Evolutionary conservation across 2,113 vertebrate genomes (phyloP), one percentile per base, ranked within the genome.

Genomic region (Pseudorasbora parva): DNA sequence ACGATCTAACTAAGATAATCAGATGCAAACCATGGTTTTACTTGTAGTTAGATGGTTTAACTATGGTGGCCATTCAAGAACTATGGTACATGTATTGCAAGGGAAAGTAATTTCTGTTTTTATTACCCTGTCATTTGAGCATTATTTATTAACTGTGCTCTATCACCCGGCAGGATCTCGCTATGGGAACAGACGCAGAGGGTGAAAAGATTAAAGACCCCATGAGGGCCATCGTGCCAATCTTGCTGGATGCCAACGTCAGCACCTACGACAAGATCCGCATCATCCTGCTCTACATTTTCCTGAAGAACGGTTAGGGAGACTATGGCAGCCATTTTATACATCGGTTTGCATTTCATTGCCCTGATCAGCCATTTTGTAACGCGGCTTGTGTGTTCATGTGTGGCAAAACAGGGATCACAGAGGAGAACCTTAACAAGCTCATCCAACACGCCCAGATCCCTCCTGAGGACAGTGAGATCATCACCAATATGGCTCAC

Each of bases 131-230:
- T 54, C 51, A 6, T 27, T 60, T 33, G n/a, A 47, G 49, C n/a
- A 66, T 81, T 12, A 71, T 62, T 21, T 54, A 15, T 82, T 25
- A 64, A 45, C 33, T 9, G 45, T 0, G 14, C 69, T 41, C 64
- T 25, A 19, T 56, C 8, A 8, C 64, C 84, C 59, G 78, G 12
- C 74, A 99, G 98, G 98, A 99, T 89, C 90, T 99, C 89, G 98
- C 98, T 0, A 98, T 98, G 97, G 95, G 97, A 73, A 96, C 97
- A 0, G 98, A 99, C 41, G 97, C 98, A 0, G 98, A 99, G 86
- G 98, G 98, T 0, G 98, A 99, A 92, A 99, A 99, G 92, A 98
- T 99, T 90, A 99, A 99, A 91, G 98, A 99, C 86, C 98, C 98
- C 72, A 99, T 99, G 98, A 94, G 98, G 87, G 96, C 97, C 81